Base-by-base conservation (phyloP, 2,888 invertebrate genomes). In the Drosophila nr. perissopoda region DNA sequence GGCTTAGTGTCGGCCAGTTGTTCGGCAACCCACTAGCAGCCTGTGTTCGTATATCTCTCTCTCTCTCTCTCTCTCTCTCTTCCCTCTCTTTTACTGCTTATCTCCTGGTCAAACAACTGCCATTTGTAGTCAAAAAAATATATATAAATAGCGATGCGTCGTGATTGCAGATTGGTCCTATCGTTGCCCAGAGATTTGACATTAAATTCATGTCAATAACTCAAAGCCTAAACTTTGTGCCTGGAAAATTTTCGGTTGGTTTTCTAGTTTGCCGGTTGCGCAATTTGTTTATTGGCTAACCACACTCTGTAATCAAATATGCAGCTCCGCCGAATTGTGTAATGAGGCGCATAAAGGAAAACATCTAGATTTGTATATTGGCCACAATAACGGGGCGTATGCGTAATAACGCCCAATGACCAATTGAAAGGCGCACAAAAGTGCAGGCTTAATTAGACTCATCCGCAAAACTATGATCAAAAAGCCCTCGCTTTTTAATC, bases 391-490 rank as follows among this genome's bases (percentile, higher is more conserved):
- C 27, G 72, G 81, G 85, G 85, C 86, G 88, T 85, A 89, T 86
- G 85, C 85, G 85, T 89, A 85, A 68, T 82, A 66, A 38, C 59
- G 60, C 74, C 75, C 73, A 71, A 70, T 70, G 70, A 71, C 76
- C 64, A 81, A 86, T 81, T 79, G 76, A 77, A 74, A 79, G 82
- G 61, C 49, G 53, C 66, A 31, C 57, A 21, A 42, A 42, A 42
- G 38, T 40, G 56, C 42, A 16, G 27, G 67, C 72, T 65, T 89
- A 88, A 89, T 89, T 88, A 86, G 86, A 89, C 85, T n/a, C n/a
- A n/a, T n/a, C n/a, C n/a, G n/a, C n/a, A n/a, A n/a, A n/a, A n/a
- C n/a, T n/a, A n/a, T n/a, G n/a, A n/a, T n/a, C n/a, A n/a, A n/a
- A n/a, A n/a, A n/a, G n/a, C n/a, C n/a, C n/a, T n/a, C n/a, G n/a